These are phyloP conservation scores for Erebia aethiops DNA, from an alignment of 2,888 invertebrate genomes.

Conservation along the genomic window DNA sequence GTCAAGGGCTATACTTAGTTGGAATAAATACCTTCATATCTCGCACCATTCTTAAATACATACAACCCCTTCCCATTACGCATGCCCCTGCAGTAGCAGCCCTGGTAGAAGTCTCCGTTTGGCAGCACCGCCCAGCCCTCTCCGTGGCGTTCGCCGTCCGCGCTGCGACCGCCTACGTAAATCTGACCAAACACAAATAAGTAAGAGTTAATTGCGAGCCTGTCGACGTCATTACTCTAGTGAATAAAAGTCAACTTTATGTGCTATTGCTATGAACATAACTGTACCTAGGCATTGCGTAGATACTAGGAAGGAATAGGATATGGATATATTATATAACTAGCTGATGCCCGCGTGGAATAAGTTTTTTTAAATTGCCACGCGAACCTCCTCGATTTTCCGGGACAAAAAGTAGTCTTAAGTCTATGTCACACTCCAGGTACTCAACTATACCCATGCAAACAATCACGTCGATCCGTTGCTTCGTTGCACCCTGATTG, in stretches of 20 bases:
- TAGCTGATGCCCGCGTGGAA: too few relatives aligned
- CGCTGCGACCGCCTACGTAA: conserved; percentile 91
- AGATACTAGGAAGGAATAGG: too few relatives aligned
- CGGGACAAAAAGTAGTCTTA: too few relatives aligned
- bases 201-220: too few relatives aligned
- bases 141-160: conserved; percentile 90
- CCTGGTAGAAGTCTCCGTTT: conserved; percentile 94
- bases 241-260: not conserved
- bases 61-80: conserved; percentile 92
- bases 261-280: conserved; percentile 26
- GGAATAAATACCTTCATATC: conserved; percentile 86
- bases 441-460: too few relatives aligned
- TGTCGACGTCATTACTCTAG: too few relatives aligned
- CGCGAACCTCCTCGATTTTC: too few relatives aligned
- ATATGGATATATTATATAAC: too few relatives aligned
- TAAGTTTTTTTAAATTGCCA: too few relatives aligned
- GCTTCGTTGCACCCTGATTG: too few relatives aligned
- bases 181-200: conserved; percentile 67
- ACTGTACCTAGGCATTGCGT: not conserved
- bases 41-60: conserved; percentile 89
- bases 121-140: conserved; percentile 92
- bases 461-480: too few relatives aligned
- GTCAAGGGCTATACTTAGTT: not conserved
- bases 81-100: conserved; percentile 89
- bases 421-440: too few relatives aligned